phyloP scores from a whole-genome alignment of 2,888 invertebrate species.

The Galerucella calmariensis region DNA sequence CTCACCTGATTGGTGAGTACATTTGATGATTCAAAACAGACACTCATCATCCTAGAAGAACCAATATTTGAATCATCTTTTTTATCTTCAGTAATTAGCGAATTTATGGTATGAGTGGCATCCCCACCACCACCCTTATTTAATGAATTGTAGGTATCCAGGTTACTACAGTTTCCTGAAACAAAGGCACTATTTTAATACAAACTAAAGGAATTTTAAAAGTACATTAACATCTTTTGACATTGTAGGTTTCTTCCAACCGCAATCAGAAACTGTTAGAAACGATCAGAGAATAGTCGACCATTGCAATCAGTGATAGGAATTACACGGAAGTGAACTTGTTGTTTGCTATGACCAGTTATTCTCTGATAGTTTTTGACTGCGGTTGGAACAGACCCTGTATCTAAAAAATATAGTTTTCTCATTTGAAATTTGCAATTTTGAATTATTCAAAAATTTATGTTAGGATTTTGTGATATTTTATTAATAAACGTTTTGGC shows the following conservation, averaged over 20 bases:
- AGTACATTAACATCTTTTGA: neutral
- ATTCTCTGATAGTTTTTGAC: too few species aligned
- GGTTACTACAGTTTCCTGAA: constrained; percentile 38
- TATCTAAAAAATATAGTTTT: neutral
- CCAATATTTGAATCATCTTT: constrained; percentile 50
- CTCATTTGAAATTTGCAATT: neutral
- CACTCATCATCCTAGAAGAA: constrained; percentile 59
- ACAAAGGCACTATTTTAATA: constrained; percentile 1
- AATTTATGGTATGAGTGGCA: constrained; percentile 21
- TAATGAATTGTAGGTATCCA: constrained; percentile 42
- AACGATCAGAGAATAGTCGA: too few species aligned
- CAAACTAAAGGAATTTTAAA: neutral
- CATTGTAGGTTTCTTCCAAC: too few species aligned
- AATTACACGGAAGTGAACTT: too few species aligned
- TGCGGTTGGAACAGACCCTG: too few species aligned
- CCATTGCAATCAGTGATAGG: too few species aligned
- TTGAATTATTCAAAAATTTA: too few species aligned
- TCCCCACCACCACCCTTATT: constrained; percentile 59
- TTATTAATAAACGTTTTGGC: too few species aligned
- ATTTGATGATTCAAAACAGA: constrained; percentile 59
- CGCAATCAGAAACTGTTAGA: too few species aligned
- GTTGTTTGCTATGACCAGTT: too few species aligned
- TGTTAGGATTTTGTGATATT: too few species aligned
- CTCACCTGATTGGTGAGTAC: constrained; percentile 53
- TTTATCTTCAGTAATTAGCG: constrained; percentile 19